Percentiles rank a stretch among this genome's conserved stretches.
Evolutionary conservation across 2,113 vertebrate genomes (phyloP).

Genomic region (Pogonocichla stellata): DNA sequence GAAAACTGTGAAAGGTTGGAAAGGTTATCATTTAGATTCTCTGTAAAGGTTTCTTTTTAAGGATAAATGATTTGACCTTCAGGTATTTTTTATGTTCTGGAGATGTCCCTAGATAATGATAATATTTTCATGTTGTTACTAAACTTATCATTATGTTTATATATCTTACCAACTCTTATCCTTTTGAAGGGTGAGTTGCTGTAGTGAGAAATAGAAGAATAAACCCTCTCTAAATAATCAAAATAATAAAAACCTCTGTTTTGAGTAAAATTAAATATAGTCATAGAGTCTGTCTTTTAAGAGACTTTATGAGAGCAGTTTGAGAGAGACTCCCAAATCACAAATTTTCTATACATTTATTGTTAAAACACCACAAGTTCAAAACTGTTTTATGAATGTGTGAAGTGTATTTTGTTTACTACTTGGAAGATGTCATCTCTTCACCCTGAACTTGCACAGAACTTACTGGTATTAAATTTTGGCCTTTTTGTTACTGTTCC

Average conservation of each 20-base stretch:
- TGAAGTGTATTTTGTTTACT: background rate
- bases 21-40: background rate
- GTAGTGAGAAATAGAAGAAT: background rate
- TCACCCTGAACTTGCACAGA: background rate
- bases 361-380: background rate
- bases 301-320: background rate
- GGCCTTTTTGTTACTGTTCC: background rate
- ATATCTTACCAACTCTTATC: background rate
- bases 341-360: background rate
- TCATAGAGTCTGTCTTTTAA: background rate
- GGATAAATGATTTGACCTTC: background rate
- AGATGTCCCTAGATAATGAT: background rate
- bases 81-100: background rate
- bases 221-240: background rate
- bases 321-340: background rate
- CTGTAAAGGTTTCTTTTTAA: background rate
- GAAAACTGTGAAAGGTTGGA: background rate
- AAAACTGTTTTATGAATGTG: background rate
- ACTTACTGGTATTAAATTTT: background rate
- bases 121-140: background rate
- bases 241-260: background rate
- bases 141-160: background rate
- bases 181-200: background rate
- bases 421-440: background rate
- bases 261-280: background rate